These are phyloP conservation scores for Nebria ingens DNA, from an alignment of 1,140 invertebrate species.

Conservation along the genomic window DNA sequence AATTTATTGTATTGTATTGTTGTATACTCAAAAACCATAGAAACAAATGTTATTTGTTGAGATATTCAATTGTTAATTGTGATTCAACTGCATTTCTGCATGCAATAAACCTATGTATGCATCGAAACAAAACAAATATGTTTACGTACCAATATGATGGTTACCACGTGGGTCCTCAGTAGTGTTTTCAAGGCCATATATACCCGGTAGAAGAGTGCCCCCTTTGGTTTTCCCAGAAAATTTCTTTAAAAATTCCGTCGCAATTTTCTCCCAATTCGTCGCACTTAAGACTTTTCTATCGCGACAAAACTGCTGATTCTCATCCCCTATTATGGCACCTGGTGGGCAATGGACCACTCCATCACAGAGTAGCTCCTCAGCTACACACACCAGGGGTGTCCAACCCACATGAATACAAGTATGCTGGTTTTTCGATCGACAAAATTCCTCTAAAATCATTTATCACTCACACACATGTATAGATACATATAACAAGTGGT, in stretches of 20 bases:
- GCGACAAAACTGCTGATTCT: slow-evolving; percentile 36
- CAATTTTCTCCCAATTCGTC: slow-evolving; percentile 18
- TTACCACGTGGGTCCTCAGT: no score
- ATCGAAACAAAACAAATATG: no score
- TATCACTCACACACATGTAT: neutral
- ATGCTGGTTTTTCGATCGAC: slow-evolving; percentile 23
- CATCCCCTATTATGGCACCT: slow-evolving; percentile 40
- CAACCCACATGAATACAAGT: slow-evolving; percentile 27
- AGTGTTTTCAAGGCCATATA: no score
- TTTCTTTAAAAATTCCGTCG: slow-evolving; percentile 21
- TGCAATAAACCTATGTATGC: no score
- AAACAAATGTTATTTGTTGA: no score
- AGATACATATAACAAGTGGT: neutral
- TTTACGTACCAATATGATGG: no score
- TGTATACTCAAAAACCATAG: no score
- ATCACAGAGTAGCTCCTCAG: slow-evolving; percentile 47
- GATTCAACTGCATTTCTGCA: no score
- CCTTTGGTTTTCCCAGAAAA: slow-evolving; percentile 7
- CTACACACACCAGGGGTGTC: slow-evolving; percentile 43
- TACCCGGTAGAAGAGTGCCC: neutral
- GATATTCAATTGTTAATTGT: no score
- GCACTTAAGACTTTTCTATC: slow-evolving; percentile 8
- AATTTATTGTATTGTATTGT: slow-evolving; percentile 17
- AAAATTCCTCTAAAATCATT: slow-evolving; percentile 21
- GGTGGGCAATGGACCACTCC: slow-evolving; percentile 48